Conservation (phyloP, 2,888 invertebrate species). For the Graphium colonna region DNA sequence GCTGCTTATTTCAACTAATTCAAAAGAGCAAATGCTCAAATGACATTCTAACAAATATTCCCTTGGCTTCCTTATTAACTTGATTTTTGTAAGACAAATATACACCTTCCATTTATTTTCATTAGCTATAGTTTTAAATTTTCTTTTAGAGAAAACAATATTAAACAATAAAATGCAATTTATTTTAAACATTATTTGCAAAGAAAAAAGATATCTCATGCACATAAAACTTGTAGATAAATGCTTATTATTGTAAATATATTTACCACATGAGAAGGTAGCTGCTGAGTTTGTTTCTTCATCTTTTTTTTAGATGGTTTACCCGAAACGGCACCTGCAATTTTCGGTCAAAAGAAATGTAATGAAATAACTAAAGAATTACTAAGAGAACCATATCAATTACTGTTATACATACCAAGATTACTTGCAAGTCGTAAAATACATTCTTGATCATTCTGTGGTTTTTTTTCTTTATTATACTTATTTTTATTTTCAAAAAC, state of each 20-base stretch:
- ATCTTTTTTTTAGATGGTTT: constrained; percentile 70
- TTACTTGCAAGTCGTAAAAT: constrained; percentile 14
- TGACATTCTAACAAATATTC: no score
- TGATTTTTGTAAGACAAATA: no score
- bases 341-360: constrained; percentile 8
- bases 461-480: constrained; percentile 13
- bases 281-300: constrained; percentile 61
- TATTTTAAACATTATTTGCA: no score
- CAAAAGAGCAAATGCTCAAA: no score
- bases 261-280: constrained; percentile 68
- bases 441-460: constrained; percentile 11
- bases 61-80: no score
- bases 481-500: constrained; percentile 10
- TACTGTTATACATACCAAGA: constrained; percentile 18
- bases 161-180: no score
- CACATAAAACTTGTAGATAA: neutral
- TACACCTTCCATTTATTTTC: no score
- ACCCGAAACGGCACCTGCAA: constrained; percentile 61
- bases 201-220: no score
- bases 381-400: constrained; percentile 3
- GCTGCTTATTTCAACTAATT: no score
- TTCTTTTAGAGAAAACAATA: no score
- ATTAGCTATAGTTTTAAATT: no score
- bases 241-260: constrained; percentile 18
- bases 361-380: neutral